Evolutionary conservation across 1,140 invertebrate genomes (phyloP).

Genomic region (Forficula auricularia): DNA sequence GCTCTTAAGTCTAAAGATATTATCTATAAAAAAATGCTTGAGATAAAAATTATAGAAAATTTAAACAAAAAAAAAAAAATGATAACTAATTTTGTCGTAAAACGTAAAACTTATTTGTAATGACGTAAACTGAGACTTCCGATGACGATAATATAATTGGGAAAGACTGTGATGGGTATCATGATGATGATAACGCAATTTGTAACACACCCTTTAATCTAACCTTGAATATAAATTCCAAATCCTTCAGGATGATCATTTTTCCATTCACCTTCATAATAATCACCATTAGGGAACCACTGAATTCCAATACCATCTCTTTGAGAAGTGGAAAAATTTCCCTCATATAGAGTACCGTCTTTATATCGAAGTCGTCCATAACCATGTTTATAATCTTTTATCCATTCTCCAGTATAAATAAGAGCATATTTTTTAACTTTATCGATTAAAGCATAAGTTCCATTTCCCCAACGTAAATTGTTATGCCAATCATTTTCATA

Average conservation of each 20-base stretch:
- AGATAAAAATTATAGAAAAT: too few species aligned
- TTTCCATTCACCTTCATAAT: slow-evolving; percentile 43
- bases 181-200: too few species aligned
- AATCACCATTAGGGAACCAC: slow-evolving; percentile 34
- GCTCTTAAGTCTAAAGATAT: too few species aligned
- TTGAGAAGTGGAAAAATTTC: slow-evolving; percentile 27
- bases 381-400: slow-evolving; percentile 16
- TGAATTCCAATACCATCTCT: slow-evolving; percentile 24
- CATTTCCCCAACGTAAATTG: neutral
- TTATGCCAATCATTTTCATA: slow-evolving; percentile 1
- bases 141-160: too few species aligned
- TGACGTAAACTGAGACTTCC: too few species aligned
- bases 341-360: slow-evolving; percentile 30
- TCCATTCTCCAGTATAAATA: slow-evolving; percentile 5
- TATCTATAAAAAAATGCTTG: too few species aligned
- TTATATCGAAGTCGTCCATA: slow-evolving; percentile 24
- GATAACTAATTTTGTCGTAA: too few species aligned
- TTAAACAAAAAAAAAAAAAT: too few species aligned
- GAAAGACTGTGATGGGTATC: too few species aligned
- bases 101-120: too few species aligned
- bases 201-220: too few species aligned
- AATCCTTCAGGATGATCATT: slow-evolving; percentile 38
- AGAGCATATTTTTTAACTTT: neutral
- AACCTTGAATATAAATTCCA: slow-evolving; percentile 22
- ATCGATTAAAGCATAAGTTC: neutral